Evolutionary conservation across 1,140 invertebrate species (phyloP), one percentile per base, ranked within the genome.

Genomic region (Leptestheria dahalacensis): DNA sequence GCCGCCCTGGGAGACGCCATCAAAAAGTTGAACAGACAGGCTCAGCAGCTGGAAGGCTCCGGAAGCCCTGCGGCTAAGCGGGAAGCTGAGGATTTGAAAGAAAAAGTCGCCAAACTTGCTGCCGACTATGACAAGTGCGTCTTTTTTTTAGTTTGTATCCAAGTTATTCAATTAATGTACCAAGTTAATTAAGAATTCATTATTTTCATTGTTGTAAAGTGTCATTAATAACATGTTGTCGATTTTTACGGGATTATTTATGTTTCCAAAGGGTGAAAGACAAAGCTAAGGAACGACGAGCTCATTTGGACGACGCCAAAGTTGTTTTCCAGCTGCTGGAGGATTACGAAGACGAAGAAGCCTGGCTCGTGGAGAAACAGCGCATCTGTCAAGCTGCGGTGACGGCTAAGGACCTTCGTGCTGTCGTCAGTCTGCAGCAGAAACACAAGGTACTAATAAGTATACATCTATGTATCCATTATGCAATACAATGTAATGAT

Each of bases 321-420:
- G 88, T 91, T 67, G 91, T 93, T 66, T 96, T 88, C 70, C 91
- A 96, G 69, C 97, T 98, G 72, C 76, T 97, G 56, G 85, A 91
- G 58, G 91, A 95, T 70, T 86, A 91, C 64, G 90, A 90, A 63
- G 89, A 92, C 64, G 91, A 95, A 72, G 91, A 91, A 74, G 85
- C 88, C 0, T 96, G 93, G 86, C 72, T 96, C 23, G 81, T 89
- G 9, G 92, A 97, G 67, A 93, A 94, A 67, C 87, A 95, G 68
- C 75, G 89, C 11, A 88, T 95, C 62, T 95, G 91, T 70, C 82
- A 85, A 66, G 82, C 88, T 6, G 88, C 86, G 12, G 84, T 94
- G n/a, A 83, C 86, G 0, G 91, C 90, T 1, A 96, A 96, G 71
- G 94, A 98, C 73, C 73, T 98, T 20, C 76, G 87, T 48, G 91